phyloP scores from a whole-genome alignment of 2,797 vertebrate genomes.

The Prunella strophiata region DNA sequence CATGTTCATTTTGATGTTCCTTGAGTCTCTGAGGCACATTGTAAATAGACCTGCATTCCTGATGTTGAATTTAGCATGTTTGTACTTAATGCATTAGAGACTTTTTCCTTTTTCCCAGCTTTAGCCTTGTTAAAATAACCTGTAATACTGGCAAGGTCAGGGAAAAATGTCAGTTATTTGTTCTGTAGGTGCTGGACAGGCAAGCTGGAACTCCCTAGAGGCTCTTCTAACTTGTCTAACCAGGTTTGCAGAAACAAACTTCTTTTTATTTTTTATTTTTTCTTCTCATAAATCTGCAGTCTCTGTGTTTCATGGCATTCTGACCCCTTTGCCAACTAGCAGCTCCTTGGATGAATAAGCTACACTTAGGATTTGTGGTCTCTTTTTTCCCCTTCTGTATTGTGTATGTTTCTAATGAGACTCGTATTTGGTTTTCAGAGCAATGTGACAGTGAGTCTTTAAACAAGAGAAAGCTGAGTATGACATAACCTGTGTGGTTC shows the following conservation, averaged over 20 bases:
- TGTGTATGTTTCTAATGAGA: constrained; percentile 47
- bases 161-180: constrained; percentile 49
- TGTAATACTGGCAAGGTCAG: constrained; percentile 67
- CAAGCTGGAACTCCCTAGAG: constrained; percentile 63
- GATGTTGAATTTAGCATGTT: constrained; percentile 54
- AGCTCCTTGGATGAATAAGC: constrained; percentile 4
- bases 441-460: background rate
- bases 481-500: background rate
- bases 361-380: background rate
- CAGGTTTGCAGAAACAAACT: constrained; percentile 4
- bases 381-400: background rate
- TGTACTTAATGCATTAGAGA: constrained; percentile 54
- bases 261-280: too few relatives aligned
- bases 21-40: constrained; percentile 38
- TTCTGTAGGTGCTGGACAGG: constrained; percentile 59
- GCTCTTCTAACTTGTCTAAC: constrained; percentile 60
- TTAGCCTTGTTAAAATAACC: constrained; percentile 65
- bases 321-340: constrained; percentile 9
- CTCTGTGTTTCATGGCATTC: background rate
- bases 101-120: background rate
- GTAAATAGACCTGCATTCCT: constrained; percentile 66
- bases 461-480: constrained; percentile 21
- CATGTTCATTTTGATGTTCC: constrained; percentile 60
- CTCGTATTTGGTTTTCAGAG: constrained; percentile 35
- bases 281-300: background rate